phyloP scores from a whole-genome alignment of 2,888 invertebrate genomes.

The Leucoma salicis region DNA sequence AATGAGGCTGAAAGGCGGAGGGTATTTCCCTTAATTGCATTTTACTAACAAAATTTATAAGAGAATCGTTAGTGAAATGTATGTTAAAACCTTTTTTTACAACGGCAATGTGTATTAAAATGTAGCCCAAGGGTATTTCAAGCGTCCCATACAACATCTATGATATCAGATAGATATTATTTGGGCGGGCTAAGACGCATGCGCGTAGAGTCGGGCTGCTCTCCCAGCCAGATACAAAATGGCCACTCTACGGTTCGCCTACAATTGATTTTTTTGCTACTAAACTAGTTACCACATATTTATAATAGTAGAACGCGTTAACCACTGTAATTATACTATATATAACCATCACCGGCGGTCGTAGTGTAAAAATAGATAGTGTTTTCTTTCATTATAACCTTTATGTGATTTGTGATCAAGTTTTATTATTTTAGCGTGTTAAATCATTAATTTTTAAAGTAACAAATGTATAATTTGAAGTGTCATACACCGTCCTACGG shows the following conservation, averaged over 20 bases:
- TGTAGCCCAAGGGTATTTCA: conserved; percentile 17
- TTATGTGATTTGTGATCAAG: conserved; percentile 20
- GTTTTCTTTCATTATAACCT: conserved; percentile 17
- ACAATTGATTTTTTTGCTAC: conserved; percentile 70
- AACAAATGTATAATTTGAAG: conserved; percentile 42
- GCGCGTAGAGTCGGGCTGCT: conserved; percentile 51
- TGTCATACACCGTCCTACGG: conserved; percentile 25
- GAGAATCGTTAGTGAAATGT: too few relatives aligned
- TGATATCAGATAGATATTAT: conserved; percentile 35
- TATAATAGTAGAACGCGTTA: conserved; percentile 29
- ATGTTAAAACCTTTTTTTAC: too few relatives aligned
- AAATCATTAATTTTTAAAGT: conserved; percentile 30
- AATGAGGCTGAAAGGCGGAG: too few relatives aligned
- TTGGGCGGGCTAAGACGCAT: conserved; percentile 58
- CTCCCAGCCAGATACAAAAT: conserved; percentile 64
- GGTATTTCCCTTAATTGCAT: too few relatives aligned
- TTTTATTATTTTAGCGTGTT: conserved; percentile 27
- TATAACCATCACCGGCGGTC: conserved; percentile 25
- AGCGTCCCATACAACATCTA: conserved; percentile 16
- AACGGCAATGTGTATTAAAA: not conserved
- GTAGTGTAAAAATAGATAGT: conserved; percentile 32
- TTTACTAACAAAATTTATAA: too few relatives aligned
- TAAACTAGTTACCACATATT: conserved; percentile 44
- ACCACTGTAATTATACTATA: conserved; percentile 34
- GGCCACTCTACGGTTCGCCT: conserved; percentile 61